Evolutionary conservation across 2,113 vertebrate species (phyloP).

Genomic region (human): GRCh38 chr3:185699001-185699500

Average conservation of each 20-base stretch:
- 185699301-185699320: background rate
- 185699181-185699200: background rate
- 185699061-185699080: no score
- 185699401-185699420: background rate
- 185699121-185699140: slow-evolving; percentile 10
- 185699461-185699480: background rate
- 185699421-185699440: background rate
- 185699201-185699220: background rate
- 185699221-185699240: background rate
- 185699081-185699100: no score
- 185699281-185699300: background rate
- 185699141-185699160: background rate
- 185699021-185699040: no score
- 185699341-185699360: background rate
- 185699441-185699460: slow-evolving; percentile 25
- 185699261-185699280: background rate
- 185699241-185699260: background rate
- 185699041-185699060: no score
- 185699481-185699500: slow-evolving; percentile 13
- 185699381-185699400: background rate
- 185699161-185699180: background rate
- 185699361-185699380: background rate
- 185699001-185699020: no score
- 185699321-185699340: background rate
- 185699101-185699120: no score